Conservation (phyloP, 2,888 invertebrate species). For the Rhagonycha fulva region DNA sequence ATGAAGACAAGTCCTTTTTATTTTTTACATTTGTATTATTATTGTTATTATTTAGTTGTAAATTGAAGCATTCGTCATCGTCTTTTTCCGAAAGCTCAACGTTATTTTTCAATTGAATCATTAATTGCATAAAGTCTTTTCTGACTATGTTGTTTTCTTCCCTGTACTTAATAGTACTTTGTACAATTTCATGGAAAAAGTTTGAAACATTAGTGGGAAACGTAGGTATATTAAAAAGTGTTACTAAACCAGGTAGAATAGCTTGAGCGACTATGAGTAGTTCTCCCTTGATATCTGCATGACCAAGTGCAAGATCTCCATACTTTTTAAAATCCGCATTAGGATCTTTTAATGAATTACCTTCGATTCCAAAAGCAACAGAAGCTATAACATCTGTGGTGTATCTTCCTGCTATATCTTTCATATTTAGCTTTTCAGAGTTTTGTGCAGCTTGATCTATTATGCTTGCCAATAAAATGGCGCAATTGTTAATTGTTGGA, state of each 20-base stretch:
- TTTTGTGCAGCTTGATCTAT: conserved; percentile 33
- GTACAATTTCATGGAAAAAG: not conserved
- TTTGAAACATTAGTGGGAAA: not conserved
- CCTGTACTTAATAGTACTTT: not conserved
- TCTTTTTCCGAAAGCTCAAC: not conserved
- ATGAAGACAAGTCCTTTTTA: not conserved
- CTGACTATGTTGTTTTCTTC: not conserved
- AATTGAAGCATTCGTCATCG: not conserved
- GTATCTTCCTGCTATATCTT: conserved; percentile 53
- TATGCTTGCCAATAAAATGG: not conserved
- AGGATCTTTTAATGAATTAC: no score
- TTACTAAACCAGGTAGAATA: not conserved
- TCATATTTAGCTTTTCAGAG: conserved; percentile 49
- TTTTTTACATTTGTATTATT: not conserved
- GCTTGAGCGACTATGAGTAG: not conserved
- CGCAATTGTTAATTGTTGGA: not conserved
- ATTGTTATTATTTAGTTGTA: not conserved
- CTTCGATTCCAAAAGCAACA: no score
- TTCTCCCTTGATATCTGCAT: not conserved
- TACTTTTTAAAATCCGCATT: no score
- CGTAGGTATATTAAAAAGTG: no score
- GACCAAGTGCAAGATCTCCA: no score
- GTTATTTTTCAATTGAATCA: not conserved
- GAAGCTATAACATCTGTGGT: conserved; percentile 35
- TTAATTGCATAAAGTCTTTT: not conserved